Conservation (phyloP, 2,113 vertebrate species). For the Ahaetulla prasina region DNA sequence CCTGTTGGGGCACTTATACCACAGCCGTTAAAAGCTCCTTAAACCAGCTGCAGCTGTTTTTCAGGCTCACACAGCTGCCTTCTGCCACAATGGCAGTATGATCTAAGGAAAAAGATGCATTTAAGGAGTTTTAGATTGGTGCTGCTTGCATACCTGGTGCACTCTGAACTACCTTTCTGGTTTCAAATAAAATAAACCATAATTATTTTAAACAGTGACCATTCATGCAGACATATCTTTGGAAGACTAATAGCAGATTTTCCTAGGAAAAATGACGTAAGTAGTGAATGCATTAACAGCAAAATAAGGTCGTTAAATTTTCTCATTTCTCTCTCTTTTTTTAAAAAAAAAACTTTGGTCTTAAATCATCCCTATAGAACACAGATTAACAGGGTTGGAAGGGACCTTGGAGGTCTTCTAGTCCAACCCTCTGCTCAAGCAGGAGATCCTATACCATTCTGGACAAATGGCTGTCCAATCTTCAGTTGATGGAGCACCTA, state of each 20-base stretch:
- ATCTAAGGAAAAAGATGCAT: background rate
- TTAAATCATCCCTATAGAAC: background rate
- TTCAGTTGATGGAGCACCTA: background rate
- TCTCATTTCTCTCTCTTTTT: background rate
- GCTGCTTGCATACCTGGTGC: background rate
- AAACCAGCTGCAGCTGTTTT: background rate
- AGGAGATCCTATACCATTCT: background rate
- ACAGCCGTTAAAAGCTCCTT: background rate
- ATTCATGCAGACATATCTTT: background rate
- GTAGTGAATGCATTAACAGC: background rate
- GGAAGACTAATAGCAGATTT: background rate
- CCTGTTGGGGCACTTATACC: background rate
- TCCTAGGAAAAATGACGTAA: background rate
- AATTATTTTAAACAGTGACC: background rate
- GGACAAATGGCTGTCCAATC: background rate
- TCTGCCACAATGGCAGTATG: background rate
- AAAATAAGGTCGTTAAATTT: background rate
- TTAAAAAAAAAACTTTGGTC: background rate
- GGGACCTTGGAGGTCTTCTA: background rate
- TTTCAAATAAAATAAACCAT: background rate
- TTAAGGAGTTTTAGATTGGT: background rate
- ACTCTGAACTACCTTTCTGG: background rate
- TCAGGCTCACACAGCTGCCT: background rate
- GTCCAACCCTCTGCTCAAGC: background rate
- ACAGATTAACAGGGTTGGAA: background rate